phyloP scores from a whole-genome alignment of 2,797 vertebrate species.

The Tenualosa ilisha region DNA sequence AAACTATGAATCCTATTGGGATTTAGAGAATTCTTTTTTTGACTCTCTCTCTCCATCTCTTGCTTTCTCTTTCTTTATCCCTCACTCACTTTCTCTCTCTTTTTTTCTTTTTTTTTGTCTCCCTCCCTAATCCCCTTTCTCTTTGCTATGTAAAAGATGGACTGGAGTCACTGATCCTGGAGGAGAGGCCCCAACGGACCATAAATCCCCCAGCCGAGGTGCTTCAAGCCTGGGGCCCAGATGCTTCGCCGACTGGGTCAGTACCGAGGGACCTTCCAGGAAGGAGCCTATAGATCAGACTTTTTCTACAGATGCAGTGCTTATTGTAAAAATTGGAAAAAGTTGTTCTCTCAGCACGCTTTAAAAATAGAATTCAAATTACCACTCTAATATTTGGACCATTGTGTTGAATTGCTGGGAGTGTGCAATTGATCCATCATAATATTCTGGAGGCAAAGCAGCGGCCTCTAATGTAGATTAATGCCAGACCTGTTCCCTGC shows the following conservation, averaged over 20 bases:
- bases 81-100: not conserved
- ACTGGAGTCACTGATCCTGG: constrained; percentile 83
- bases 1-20: no score
- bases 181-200: constrained; percentile 65
- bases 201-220: constrained; percentile 60
- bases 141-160: constrained; percentile 65
- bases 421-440: not conserved
- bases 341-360: not conserved
- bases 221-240: constrained; percentile 81
- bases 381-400: not conserved
- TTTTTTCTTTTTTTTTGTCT: not conserved
- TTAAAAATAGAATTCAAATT: not conserved
- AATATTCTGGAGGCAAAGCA: not conserved
- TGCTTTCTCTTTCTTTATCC: not conserved
- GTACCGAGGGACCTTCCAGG: constrained; percentile 13
- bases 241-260: constrained; percentile 63
- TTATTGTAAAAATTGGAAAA: not conserved
- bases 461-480: not conserved
- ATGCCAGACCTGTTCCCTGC: not conserved
- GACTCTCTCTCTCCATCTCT: not conserved
- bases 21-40: not conserved
- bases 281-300: not conserved
- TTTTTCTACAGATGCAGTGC: not conserved
- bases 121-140: not conserved
- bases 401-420: not conserved